A percentile compares a stretch with the other conserved stretches of the same genome.
Evolutionary conservation across 2,797 vertebrate species (phyloP).

Genomic region (Sitta carolinensis): DNA sequence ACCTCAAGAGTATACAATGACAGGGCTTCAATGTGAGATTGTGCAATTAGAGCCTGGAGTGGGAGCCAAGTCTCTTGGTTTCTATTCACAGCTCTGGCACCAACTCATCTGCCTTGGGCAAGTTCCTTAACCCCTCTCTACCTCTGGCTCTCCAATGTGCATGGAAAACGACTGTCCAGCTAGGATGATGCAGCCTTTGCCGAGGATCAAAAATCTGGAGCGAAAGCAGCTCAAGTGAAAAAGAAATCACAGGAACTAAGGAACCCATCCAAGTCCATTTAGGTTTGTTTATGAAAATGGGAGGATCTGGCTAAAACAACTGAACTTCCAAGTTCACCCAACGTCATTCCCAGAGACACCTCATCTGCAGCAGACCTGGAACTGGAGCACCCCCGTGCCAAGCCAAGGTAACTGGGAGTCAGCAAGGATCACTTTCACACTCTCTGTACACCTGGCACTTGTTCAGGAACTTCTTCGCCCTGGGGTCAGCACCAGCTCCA

Average conservation of each 20-base stretch:
- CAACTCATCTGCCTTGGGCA: conserved; percentile 31
- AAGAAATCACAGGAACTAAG: background rate
- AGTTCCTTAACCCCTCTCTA: conserved; percentile 57
- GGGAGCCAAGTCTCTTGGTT: conserved; percentile 40
- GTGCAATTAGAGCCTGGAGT: conserved; percentile 31
- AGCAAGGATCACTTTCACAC: background rate
- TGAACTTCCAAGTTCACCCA: background rate
- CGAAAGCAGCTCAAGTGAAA: background rate
- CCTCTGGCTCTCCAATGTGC: background rate
- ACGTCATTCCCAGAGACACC: background rate
- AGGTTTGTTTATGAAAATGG: background rate
- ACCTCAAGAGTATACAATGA: conserved; percentile 25
- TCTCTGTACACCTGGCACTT: background rate
- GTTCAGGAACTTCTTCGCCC: background rate
- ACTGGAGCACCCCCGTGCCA: background rate
- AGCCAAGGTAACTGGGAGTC: background rate
- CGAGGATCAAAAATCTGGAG: background rate
- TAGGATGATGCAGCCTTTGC: background rate
- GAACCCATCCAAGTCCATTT: background rate
- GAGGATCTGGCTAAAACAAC: background rate
- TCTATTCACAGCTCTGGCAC: conserved; percentile 62
- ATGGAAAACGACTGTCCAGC: background rate
- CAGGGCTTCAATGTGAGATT: conserved; percentile 34
- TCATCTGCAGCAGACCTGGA: background rate
- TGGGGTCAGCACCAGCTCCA: background rate